Evolutionary conservation across 2,797 vertebrate genomes (phyloP).

Genomic region (Dipus sagitta): DNA sequence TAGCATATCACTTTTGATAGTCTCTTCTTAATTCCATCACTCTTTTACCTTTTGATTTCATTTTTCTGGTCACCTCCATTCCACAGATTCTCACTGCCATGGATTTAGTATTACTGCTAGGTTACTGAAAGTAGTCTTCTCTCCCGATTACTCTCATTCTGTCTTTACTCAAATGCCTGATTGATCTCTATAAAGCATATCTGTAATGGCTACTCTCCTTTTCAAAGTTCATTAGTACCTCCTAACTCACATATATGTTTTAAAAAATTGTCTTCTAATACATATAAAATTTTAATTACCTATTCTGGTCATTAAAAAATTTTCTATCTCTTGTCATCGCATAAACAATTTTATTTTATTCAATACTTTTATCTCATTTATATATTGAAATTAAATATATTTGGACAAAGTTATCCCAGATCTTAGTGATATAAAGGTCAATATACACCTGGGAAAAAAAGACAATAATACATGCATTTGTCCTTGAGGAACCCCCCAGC

Average conservation of each 20-base stretch:
- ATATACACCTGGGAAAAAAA: neutral
- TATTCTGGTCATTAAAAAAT: neutral
- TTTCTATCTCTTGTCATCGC: neutral
- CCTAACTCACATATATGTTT: neutral
- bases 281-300: neutral
- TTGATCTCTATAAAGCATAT: neutral
- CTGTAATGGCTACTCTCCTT: constrained; percentile 25
- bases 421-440: neutral
- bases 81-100: neutral
- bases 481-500: neutral
- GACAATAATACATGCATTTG: neutral
- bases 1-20: neutral
- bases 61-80: neutral
- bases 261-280: neutral
- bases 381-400: constrained; percentile 43
- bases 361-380: neutral
- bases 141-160: neutral
- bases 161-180: neutral
- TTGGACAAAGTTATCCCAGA: neutral
- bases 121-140: neutral
- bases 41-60: constrained; percentile 1
- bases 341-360: neutral
- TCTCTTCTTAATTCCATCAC: neutral
- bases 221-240: constrained; percentile 23
- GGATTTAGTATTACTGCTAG: neutral